Base-by-base conservation (phyloP, 2,113 vertebrate species). In the Pholis gunnellus region DNA sequence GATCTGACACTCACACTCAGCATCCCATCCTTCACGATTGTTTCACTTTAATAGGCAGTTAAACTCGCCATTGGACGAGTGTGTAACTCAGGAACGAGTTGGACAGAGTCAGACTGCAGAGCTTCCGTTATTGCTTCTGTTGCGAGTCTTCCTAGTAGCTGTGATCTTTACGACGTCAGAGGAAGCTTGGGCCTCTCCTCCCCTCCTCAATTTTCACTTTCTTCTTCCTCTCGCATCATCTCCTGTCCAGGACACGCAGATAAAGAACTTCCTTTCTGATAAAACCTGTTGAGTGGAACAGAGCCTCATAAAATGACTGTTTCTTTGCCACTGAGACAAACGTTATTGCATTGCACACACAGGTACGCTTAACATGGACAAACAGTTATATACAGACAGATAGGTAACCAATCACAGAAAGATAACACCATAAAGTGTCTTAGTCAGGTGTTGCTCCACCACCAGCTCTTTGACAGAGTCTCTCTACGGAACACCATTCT, bases 181-280 rank as follows among this genome's bases (percentile, higher is more conserved):
- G 86, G 85, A 84, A 93, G 81, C 81, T 80, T 50, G 42, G 6
- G 56, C 64, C 54, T 82, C 79, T 77, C 57, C 68, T 83, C 82
- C 74, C 70, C 70, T 88, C 75, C 46, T 79, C 27, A 50, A 84
- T 75, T 86, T 85, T 77, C 71, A 81, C 89, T 82, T 84, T 85
- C 60, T 74, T 83, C 86, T 86, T 85, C 86, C 84, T 57, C 48
- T 85, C 17, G 40, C 74, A 61, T 86, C 90, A 59, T 88, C 78
- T 87, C 77, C 78, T 78, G 48, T 64, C 40, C 78, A 69, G 82
- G 69, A 67, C 29, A n/a, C 42, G 22, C 75, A 84, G 90, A 93
- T 92, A 91, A 93, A 89, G 69, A 82, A n/a, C 86, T 85, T 91
- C 91, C 90, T 82, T 83, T 76, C 84, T 88, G 83, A 90, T 90